These are phyloP conservation scores for Scaptomyza flava DNA, from an alignment of 2,888 invertebrate genomes.

Conservation along the genomic window DNA sequence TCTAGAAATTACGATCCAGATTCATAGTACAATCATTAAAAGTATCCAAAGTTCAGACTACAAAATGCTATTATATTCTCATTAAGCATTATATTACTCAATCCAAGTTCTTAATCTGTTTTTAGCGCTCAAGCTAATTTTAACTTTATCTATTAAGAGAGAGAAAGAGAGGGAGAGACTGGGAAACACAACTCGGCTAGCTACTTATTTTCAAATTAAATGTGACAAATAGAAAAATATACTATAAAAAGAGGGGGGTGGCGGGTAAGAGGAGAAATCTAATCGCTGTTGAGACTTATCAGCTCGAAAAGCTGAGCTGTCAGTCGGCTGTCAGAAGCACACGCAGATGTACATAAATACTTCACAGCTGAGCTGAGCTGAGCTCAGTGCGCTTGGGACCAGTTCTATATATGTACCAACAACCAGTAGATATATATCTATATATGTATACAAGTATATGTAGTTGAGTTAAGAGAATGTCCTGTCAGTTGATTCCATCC, in stretches of 20 bases:
- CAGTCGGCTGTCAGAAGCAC: conserved; percentile 38
- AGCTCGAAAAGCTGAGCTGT: conserved; percentile 32
- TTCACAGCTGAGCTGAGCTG: not conserved
- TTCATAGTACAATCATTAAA: not conserved
- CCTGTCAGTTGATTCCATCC: conserved; percentile 45
- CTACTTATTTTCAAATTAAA: conserved; percentile 19
- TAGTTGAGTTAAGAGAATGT: conserved; percentile 42
- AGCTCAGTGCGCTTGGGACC: conserved; percentile 15
- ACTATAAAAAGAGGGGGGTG: no score
- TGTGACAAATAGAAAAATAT: not conserved
- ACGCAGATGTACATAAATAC: not conserved
- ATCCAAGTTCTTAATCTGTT: conserved; percentile 1
- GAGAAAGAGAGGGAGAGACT: not conserved
- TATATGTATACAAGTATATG: not conserved
- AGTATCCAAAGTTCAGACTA: not conserved
- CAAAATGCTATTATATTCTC: not conserved
- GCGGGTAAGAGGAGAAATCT: conserved; percentile 7
- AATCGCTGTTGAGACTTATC: conserved; percentile 46
- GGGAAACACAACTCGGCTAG: not conserved
- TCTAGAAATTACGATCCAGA: not conserved
- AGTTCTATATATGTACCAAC: not conserved
- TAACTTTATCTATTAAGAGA: conserved; percentile 1
- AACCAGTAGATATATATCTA: no score
- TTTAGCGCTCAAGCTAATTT: conserved; percentile 1
- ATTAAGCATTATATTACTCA: not conserved